These are phyloP conservation scores for Lateolabrax maculatus DNA, from an alignment of 2,797 vertebrate genomes.

Conservation along the genomic window DNA sequence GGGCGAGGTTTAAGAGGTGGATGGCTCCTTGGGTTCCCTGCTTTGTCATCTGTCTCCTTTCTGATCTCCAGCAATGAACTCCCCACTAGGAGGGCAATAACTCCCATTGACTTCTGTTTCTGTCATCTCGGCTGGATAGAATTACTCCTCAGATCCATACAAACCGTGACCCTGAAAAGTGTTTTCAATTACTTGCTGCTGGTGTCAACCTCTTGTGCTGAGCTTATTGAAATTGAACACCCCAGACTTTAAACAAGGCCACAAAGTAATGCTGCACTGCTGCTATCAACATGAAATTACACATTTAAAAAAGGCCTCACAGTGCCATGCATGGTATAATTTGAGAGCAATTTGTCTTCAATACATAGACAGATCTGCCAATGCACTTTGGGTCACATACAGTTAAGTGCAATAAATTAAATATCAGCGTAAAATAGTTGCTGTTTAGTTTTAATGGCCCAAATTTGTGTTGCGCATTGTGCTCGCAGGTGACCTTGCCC, in stretches of 20 bases:
- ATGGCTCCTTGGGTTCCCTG: constrained; percentile 22
- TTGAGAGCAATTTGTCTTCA: constrained; percentile 35
- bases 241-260: constrained; percentile 59
- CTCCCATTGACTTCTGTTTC: constrained; percentile 62
- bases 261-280: constrained; percentile 34
- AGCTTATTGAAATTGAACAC: constrained; percentile 73
- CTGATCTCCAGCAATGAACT: constrained; percentile 63
- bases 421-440: constrained; percentile 25
- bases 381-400: not conserved
- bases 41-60: constrained; percentile 54
- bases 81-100: constrained; percentile 44
- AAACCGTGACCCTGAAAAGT: constrained; percentile 75
- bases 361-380: not conserved
- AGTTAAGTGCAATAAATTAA: constrained; percentile 23
- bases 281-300: constrained; percentile 47
- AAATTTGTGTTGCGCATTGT: constrained; percentile 24
- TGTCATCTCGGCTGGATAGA: constrained; percentile 64
- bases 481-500: constrained; percentile 18
- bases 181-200: constrained; percentile 75
- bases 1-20: constrained; percentile 19
- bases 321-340: constrained; percentile 20
- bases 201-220: constrained; percentile 64
- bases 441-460: constrained; percentile 30
- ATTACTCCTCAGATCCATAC: constrained; percentile 73
- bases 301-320: constrained; percentile 44